A percentile compares a stretch with the other conserved stretches of the same genome.
phyloP scores from a whole-genome alignment of 2,797 vertebrate species.

The Gymnopithys bicolor region DNA sequence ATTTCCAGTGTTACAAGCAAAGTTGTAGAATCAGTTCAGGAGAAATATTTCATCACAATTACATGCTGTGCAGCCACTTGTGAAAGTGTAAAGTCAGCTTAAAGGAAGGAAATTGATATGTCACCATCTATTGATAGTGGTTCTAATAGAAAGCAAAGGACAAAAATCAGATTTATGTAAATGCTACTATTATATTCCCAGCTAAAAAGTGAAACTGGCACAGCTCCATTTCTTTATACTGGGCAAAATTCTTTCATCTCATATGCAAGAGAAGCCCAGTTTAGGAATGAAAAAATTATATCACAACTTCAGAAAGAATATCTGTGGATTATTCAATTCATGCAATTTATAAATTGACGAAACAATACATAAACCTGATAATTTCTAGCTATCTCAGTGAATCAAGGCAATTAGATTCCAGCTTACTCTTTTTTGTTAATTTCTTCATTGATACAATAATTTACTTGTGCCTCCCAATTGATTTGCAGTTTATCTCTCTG shows the following conservation, averaged over 20 bases:
- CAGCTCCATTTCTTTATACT: neutral
- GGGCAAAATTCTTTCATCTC: neutral
- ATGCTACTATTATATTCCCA: neutral
- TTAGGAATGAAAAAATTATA: neutral
- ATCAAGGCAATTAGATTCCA: neutral
- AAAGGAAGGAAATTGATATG: slow-evolving; percentile 73
- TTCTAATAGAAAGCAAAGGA: slow-evolving; percentile 39
- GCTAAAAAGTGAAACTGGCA: neutral
- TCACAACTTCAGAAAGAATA: neutral
- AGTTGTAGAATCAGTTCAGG: neutral
- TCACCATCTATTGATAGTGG: slow-evolving; percentile 49
- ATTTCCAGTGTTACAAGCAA: neutral
- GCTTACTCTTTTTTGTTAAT: neutral
- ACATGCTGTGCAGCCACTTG: slow-evolving; percentile 73
- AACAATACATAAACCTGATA: neutral
- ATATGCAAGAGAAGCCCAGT: neutral
- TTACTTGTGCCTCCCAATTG: neutral
- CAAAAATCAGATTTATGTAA: slow-evolving; percentile 51
- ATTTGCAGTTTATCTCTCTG: neutral
- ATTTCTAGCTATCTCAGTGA: neutral
- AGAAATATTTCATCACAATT: slow-evolving; percentile 60
- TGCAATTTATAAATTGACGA: neutral
- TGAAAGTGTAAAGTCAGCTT: slow-evolving; percentile 73
- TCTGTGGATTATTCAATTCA: neutral
- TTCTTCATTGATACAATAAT: neutral